These are phyloP conservation scores for Aphelenchoides avenae DNA, from an alignment of 1,140 invertebrate species.

Conservation along the genomic window DNA sequence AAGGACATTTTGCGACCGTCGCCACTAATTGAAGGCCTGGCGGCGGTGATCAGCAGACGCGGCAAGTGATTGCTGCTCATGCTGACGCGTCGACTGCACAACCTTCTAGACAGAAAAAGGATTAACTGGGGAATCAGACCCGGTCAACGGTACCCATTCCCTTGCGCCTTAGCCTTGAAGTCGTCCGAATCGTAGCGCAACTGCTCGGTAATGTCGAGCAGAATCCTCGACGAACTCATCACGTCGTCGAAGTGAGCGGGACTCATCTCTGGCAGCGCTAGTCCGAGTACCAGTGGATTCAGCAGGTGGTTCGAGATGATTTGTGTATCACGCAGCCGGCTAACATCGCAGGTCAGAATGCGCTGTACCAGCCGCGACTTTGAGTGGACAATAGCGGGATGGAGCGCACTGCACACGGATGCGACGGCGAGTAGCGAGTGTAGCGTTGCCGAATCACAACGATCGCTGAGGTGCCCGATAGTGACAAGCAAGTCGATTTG, in stretches of 20 bases:
- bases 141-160: constrained; percentile 19
- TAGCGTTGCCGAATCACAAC: constrained; percentile 47
- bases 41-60: constrained; percentile 56
- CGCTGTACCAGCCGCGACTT: constrained; percentile 55
- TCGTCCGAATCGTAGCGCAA: constrained; percentile 54
- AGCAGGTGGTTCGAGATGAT: constrained; percentile 48
- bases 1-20: constrained; percentile 57
- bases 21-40: constrained; percentile 49
- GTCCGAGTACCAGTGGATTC: constrained; percentile 48
- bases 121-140: background rate
- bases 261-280: constrained; percentile 39
- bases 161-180: constrained; percentile 23
- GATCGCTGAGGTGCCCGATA: constrained; percentile 52
- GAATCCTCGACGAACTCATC: constrained; percentile 45
- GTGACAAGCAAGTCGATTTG: constrained; percentile 54
- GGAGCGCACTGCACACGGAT: constrained; percentile 42
- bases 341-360: constrained; percentile 51
- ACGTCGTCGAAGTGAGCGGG: constrained; percentile 58
- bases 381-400: constrained; percentile 55
- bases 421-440: constrained; percentile 40
- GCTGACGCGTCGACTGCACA: constrained; percentile 52
- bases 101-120: constrained; percentile 19
- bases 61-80: constrained; percentile 54
- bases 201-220: constrained; percentile 54
- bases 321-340: constrained; percentile 42